Conservation (phyloP, 2,113 vertebrate species). For the Amphilophus citrinellus region DNA sequence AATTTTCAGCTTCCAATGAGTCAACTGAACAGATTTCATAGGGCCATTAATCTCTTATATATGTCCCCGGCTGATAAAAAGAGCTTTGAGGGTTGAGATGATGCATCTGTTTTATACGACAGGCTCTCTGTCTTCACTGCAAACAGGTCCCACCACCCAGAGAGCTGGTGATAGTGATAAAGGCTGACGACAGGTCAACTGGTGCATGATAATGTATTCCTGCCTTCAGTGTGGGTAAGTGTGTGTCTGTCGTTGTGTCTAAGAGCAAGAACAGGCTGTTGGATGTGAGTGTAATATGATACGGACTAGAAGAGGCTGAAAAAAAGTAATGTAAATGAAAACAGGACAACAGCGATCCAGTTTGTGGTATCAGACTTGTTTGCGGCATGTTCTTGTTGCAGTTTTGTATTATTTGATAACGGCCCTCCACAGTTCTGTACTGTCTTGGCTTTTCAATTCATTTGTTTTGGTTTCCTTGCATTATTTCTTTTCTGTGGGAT, state of each 20-base stretch:
- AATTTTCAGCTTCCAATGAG: slow-evolving; percentile 39
- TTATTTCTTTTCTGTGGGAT: background rate
- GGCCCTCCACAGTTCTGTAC: background rate
- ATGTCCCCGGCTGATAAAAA: slow-evolving; percentile 25
- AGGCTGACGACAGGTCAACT: slow-evolving; percentile 41
- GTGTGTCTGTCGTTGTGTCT: background rate
- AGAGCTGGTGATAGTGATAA: slow-evolving; percentile 32
- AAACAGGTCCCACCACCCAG: slow-evolving; percentile 40
- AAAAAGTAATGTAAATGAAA: slow-evolving; percentile 14
- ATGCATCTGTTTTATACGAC: slow-evolving; percentile 46
- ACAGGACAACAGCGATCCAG: slow-evolving; percentile 6
- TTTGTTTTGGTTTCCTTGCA: slow-evolving; percentile 1
- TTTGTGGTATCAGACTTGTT: slow-evolving; percentile 2
- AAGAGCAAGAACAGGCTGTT: slow-evolving; percentile 25
- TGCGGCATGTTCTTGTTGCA: background rate
- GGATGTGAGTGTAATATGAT: slow-evolving; percentile 7
- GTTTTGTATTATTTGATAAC: background rate
- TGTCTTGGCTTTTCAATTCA: background rate
- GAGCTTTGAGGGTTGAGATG: slow-evolving; percentile 40
- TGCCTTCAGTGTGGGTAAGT: background rate
- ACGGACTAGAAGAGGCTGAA: background rate
- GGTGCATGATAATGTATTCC: slow-evolving; percentile 20
- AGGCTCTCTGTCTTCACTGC: slow-evolving; percentile 31
- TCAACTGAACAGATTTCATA: slow-evolving; percentile 38
- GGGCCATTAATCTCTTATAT: slow-evolving; percentile 44